Percentiles rank a stretch among this genome's conserved stretches.
Evolutionary conservation across 2,888 invertebrate species (phyloP).

Genomic region (Pollenia griseotomentosa): DNA sequence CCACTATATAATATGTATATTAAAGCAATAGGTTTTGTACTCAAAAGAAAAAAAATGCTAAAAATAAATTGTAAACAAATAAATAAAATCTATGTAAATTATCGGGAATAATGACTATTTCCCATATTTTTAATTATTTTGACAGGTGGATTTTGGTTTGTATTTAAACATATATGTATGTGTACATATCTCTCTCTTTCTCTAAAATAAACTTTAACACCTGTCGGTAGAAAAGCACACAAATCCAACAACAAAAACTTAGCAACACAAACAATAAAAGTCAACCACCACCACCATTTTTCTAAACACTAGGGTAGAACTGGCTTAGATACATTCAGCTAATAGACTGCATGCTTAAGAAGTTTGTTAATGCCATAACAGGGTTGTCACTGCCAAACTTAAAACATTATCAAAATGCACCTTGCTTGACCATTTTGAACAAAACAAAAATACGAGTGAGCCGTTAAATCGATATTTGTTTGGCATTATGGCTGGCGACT

Average conservation of each 20-base stretch:
- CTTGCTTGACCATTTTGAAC: conserved; percentile 68
- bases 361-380: conserved; percentile 20
- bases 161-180: too few species aligned
- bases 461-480: conserved; percentile 62
- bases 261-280: conserved; percentile 62
- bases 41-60: too few species aligned
- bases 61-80: too few species aligned
- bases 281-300: conserved; percentile 27
- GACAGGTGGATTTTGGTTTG: too few species aligned
- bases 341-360: neutral
- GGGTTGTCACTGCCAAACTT: conserved; percentile 29
- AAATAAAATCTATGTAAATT: too few species aligned
- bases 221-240: conserved; percentile 47
- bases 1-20: too few species aligned
- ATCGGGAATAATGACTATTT: too few species aligned
- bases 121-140: too few species aligned
- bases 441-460: neutral
- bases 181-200: too few species aligned
- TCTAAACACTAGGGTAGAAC: conserved; percentile 13
- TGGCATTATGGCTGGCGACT: conserved; percentile 52
- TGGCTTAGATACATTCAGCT: neutral
- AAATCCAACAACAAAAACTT: neutral
- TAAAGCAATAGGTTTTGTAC: too few species aligned
- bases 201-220: conserved; percentile 22
- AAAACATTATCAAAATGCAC: conserved; percentile 56